These are phyloP conservation scores for Arbacia lixula DNA, from an alignment of 53 echinoderm and acorn worm species.

Conservation along the genomic window DNA sequence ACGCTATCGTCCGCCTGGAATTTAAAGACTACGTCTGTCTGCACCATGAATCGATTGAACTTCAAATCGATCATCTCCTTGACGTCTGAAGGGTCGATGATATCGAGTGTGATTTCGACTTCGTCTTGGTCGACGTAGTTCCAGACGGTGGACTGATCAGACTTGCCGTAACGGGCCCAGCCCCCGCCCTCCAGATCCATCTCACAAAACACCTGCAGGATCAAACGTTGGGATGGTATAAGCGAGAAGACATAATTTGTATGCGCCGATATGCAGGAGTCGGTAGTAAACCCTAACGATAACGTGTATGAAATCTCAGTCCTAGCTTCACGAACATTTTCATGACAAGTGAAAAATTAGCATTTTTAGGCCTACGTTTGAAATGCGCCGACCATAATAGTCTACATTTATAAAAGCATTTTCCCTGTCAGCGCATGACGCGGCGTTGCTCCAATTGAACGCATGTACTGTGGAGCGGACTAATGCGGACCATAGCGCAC, in stretches of 20 bases:
- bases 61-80: conserved; percentile 47
- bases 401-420: too few relatives aligned
- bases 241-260: not conserved
- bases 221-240: not conserved
- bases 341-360: too few relatives aligned
- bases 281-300: too few relatives aligned
- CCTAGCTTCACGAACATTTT: too few relatives aligned
- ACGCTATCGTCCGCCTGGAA: conserved; percentile 56
- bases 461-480: too few relatives aligned
- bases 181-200: conserved; percentile 68
- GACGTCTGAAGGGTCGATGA: conserved; percentile 45
- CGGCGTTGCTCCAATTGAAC: too few relatives aligned
- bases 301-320: too few relatives aligned
- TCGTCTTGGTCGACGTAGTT: conserved; percentile 59
- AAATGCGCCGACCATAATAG: too few relatives aligned
- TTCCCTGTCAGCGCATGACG: too few relatives aligned
- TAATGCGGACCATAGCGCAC: too few relatives aligned
- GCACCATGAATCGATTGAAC: conserved; percentile 61
- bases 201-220: conserved; percentile 63
- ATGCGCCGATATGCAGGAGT: too few relatives aligned
- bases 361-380: too few relatives aligned
- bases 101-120: conserved; percentile 39
- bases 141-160: conserved; percentile 50
- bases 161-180: conserved; percentile 71
- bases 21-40: conserved; percentile 56